These are phyloP conservation scores for Thripadectes ignobilis DNA, from an alignment of 2,797 vertebrate species.

Conservation along the genomic window DNA sequence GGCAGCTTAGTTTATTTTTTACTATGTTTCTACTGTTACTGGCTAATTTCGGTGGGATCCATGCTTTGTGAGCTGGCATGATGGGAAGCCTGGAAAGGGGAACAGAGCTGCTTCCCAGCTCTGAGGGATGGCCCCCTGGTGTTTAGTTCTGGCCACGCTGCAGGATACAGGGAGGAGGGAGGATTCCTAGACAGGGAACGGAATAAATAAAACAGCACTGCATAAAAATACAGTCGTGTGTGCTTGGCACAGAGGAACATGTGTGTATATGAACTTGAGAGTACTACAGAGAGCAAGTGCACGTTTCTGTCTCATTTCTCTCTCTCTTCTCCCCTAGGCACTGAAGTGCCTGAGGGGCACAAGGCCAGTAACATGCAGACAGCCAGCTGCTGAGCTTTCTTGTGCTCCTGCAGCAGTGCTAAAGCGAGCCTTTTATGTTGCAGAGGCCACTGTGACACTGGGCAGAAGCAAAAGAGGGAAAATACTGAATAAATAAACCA, in stretches of 20 bases:
- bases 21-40: neutral
- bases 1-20: neutral
- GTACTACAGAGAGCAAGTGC: neutral
- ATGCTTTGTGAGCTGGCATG: neutral
- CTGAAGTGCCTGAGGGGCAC: neutral
- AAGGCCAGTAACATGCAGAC: neutral
- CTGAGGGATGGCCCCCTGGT: neutral
- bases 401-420: neutral
- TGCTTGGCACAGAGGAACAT: neutral
- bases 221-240: neutral
- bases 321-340: neutral
- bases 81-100: neutral
- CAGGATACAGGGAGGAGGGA: neutral
- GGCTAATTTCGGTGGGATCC: neutral
- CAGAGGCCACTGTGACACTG: neutral
- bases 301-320: neutral
- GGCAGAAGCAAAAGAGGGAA: neutral
- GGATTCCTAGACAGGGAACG: neutral
- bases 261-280: neutral
- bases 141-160: neutral
- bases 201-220: neutral
- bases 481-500: neutral
- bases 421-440: neutral
- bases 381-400: neutral
- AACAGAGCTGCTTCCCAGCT: neutral